phyloP scores from a whole-genome alignment of 2,888 invertebrate species.

The Andrena minutula region DNA sequence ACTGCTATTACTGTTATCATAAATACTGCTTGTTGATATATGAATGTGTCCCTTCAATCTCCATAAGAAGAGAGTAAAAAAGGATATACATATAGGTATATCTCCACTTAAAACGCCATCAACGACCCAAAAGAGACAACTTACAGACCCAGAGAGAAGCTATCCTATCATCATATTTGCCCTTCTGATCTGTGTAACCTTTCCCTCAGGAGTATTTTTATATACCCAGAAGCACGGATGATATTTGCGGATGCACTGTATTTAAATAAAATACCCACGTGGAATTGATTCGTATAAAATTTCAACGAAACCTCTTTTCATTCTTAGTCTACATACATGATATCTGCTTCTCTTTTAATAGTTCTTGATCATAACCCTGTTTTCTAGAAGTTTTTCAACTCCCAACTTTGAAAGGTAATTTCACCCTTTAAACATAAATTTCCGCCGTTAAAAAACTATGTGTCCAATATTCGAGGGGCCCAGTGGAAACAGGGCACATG shows the following conservation, averaged over 20 bases:
- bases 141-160: neutral
- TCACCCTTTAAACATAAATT: too few species aligned
- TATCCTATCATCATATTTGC: neutral
- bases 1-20: too few species aligned
- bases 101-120: conserved; percentile 4
- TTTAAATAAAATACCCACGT: too few species aligned
- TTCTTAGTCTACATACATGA: neutral
- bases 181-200: neutral
- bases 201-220: neutral
- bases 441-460: too few species aligned
- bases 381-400: too few species aligned
- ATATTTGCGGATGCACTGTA: neutral
- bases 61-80: neutral
- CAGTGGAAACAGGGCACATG: too few species aligned
- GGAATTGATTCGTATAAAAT: conserved; percentile 1
- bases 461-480: too few species aligned
- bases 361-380: too few species aligned
- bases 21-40: neutral
- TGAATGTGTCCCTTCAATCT: neutral
- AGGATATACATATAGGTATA: neutral
- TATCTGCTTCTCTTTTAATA: neutral
- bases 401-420: too few species aligned
- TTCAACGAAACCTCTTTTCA: neutral
- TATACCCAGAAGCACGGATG: neutral
- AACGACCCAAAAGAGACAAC: conserved; percentile 13